These are phyloP conservation scores for Heliconius hewitsoni DNA, from an alignment of 1,140 invertebrate genomes.

Conservation along the genomic window DNA sequence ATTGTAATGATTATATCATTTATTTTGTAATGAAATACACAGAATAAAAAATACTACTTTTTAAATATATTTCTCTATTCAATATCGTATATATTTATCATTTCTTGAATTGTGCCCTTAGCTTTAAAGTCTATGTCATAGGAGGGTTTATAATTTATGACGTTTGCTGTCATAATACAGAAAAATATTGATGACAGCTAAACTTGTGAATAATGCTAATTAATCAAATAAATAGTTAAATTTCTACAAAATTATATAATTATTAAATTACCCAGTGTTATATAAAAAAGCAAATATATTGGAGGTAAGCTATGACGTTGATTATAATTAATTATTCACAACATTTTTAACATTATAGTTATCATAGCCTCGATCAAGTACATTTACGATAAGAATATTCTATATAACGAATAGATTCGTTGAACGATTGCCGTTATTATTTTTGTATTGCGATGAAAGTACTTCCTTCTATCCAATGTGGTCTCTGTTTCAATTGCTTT, in stretches of 20 bases:
- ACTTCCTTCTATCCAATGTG: constrained; percentile 38
- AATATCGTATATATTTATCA: no score
- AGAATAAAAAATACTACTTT: no score
- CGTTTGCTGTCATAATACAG: constrained; percentile 6
- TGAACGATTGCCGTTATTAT: constrained; percentile 62
- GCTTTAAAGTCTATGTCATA: neutral
- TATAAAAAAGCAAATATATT: neutral
- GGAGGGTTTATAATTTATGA: neutral
- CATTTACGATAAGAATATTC: constrained; percentile 62
- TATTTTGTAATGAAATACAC: no score
- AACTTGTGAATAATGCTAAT: neutral
- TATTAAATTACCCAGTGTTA: neutral
- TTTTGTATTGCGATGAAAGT: constrained; percentile 54
- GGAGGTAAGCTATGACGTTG: neutral
- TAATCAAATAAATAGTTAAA: neutral
- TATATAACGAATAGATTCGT: constrained; percentile 72
- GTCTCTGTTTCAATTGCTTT: constrained; percentile 38
- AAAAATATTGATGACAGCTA: neutral
- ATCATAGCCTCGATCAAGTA: constrained; percentile 41
- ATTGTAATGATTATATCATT: no score
- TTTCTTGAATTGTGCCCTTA: neutral
- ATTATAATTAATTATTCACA: constrained; percentile 15
- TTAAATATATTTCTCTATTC: no score
- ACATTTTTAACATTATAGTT: constrained; percentile 12
- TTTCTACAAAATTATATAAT: neutral